Evolutionary conservation across 2,888 invertebrate species (phyloP).

Genomic region (Caenorhabditis sulstoni): DNA sequence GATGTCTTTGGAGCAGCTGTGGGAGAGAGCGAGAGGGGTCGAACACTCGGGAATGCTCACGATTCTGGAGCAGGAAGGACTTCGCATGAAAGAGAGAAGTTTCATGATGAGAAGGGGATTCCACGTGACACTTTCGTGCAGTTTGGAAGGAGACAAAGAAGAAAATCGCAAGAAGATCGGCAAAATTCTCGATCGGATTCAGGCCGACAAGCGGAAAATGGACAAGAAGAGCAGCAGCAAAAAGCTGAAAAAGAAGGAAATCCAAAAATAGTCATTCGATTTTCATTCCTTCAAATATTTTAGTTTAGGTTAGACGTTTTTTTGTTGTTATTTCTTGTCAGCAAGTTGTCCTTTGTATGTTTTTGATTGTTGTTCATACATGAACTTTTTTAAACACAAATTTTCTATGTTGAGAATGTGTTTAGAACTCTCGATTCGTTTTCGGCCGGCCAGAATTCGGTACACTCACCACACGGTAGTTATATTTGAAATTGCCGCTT

Average conservation of each 20-base stretch:
- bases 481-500: not conserved
- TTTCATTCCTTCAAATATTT: not conserved
- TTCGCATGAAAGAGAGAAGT: constrained; percentile 23
- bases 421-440: too few species aligned
- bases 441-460: too few species aligned
- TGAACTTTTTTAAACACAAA: too few species aligned
- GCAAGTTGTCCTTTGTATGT: too few species aligned
- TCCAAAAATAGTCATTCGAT: not conserved
- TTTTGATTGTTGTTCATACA: too few species aligned
- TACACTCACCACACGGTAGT: too few species aligned
- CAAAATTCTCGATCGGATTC: constrained; percentile 56
- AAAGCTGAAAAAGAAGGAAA: constrained; percentile 30
- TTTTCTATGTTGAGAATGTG: too few species aligned
- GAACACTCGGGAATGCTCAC: constrained; percentile 56
- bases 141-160: constrained; percentile 51
- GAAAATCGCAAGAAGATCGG: constrained; percentile 56
- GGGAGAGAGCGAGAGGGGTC: constrained; percentile 41
- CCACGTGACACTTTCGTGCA: constrained; percentile 63
- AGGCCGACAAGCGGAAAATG: constrained; percentile 44
- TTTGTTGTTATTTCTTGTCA: not conserved
- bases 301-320: not conserved
- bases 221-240: constrained; percentile 12
- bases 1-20: constrained; percentile 43
- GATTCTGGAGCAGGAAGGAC: constrained; percentile 54
- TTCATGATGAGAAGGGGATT: constrained; percentile 59